phyloP scores from a whole-genome alignment of 1,140 invertebrate species.

The Bombus sibiricus region DNA sequence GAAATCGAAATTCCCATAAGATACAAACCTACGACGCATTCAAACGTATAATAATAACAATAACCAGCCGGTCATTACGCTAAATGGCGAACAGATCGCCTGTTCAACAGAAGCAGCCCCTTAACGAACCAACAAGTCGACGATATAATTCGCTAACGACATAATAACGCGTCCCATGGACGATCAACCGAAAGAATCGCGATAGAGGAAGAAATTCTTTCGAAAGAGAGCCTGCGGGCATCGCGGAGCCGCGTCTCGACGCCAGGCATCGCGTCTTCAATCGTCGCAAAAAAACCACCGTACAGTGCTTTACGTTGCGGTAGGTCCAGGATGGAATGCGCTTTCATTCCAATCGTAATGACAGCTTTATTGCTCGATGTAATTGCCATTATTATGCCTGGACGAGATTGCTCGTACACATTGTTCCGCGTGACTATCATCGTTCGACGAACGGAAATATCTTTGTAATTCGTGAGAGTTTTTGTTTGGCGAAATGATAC shows the following conservation, averaged over 20 bases:
- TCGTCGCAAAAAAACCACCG: not conserved
- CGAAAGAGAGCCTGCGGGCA: not conserved
- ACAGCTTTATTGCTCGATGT: slow-evolving; percentile 61
- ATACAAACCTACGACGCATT: not conserved
- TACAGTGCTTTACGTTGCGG: slow-evolving; percentile 63
- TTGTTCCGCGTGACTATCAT: not conserved
- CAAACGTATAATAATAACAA: not conserved
- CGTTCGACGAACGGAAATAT: slow-evolving; percentile 11
- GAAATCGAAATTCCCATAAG: not conserved
- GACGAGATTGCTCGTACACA: slow-evolving; percentile 12
- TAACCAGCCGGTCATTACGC: not conserved
- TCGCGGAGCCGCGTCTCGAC: not conserved
- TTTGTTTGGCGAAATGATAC: not conserved
- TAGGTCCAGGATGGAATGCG: slow-evolving; percentile 63
- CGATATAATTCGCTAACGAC: slow-evolving; percentile 7
- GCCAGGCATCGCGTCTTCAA: not conserved
- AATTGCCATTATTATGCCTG: slow-evolving; percentile 48
- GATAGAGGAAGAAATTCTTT: not conserved
- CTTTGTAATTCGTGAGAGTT: not conserved
- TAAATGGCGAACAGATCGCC: not conserved
- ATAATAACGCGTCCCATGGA: not conserved
- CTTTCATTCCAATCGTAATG: slow-evolving; percentile 60
- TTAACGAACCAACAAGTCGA: not conserved
- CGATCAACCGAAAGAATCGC: not conserved
- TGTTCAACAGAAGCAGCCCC: not conserved